Base-by-base conservation (phyloP, 92 coral and sea anemone species). In the Epizoanthus rinbou region DNA sequence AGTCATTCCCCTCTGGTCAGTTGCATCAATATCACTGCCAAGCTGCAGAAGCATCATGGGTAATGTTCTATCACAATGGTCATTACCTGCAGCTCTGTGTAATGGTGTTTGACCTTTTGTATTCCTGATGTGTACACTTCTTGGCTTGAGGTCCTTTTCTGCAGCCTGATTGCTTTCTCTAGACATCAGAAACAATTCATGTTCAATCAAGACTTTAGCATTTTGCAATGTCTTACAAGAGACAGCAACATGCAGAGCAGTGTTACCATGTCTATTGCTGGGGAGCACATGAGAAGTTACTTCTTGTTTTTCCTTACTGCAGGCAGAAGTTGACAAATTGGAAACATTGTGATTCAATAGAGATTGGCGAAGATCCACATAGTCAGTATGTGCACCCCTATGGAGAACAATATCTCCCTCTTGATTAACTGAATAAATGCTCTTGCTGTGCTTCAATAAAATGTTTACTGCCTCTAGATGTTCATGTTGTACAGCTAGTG, bases 1-100 rank as follows among this genome's bases (percentile, higher is more conserved):
- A 53, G 80, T 74, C 25, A 52, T 57, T 74, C 80, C 80, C 6
- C 64, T 65, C 19, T 43, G 57, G 64, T 76, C 82, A 39, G 65
- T 35, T 6, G 70, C 70, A 4, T 76, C 69, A 10, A 76, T 37
- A 37, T 76, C 58, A 21, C 57, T 14, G 37, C 82, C 82, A 6
- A 8, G 45, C 21, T 25, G 8, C 14, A 76, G 57, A 59, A 76
- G 57, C 69, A 76, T 39, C 3, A 5, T 9, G 8, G 64, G 53
- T 19, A 76, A 60, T 62, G 21, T 21, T 57, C 31, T 75, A 50
- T 62, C 11, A 62, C 67, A 62, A 62, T 5, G 5, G 8, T 21
- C 0, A 62, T 22, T 8, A 62, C 28, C 6, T 62, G 67, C 67
- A 62, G 67, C 25, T 62, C 11, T 25, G 25, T 62, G 67, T 8